phyloP scores from a whole-genome alignment of 92 coral and sea anemone genomes.

The Montipora capitata region DNA sequence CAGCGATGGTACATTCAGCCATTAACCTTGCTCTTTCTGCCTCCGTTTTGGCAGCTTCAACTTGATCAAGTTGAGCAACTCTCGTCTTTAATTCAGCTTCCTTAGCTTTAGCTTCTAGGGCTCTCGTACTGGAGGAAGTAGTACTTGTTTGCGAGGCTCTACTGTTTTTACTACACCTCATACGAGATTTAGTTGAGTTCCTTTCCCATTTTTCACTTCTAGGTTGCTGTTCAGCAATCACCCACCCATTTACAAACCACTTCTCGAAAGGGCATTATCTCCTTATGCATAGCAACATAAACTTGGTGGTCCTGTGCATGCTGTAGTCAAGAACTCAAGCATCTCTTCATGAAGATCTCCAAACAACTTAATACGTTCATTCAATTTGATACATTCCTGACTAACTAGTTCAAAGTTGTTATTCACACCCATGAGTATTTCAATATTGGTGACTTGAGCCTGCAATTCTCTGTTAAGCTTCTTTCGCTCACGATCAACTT shows the following conservation, averaged over 20 bases:
- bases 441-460: conserved; percentile 35
- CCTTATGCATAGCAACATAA: background rate
- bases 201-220: background rate
- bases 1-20: too few relatives aligned
- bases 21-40: too few relatives aligned
- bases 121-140: background rate
- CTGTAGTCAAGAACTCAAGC: conserved; percentile 34
- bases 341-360: too few relatives aligned
- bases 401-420: too few relatives aligned
- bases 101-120: background rate
- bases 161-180: background rate
- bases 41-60: too few relatives aligned
- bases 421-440: too few relatives aligned
- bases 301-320: background rate
- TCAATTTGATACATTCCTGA: too few relatives aligned
- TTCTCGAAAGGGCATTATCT: background rate
- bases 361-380: too few relatives aligned
- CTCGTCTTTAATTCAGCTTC: too few relatives aligned
- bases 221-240: background rate
- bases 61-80: too few relatives aligned
- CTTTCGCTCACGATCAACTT: conserved; percentile 42
- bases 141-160: background rate
- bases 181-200: background rate
- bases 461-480: conserved; percentile 50
- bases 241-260: background rate